Evolutionary conservation across 2,888 invertebrate species (phyloP), one percentile per base, ranked within the genome.

Genomic region (Zygaena filipendulae): DNA sequence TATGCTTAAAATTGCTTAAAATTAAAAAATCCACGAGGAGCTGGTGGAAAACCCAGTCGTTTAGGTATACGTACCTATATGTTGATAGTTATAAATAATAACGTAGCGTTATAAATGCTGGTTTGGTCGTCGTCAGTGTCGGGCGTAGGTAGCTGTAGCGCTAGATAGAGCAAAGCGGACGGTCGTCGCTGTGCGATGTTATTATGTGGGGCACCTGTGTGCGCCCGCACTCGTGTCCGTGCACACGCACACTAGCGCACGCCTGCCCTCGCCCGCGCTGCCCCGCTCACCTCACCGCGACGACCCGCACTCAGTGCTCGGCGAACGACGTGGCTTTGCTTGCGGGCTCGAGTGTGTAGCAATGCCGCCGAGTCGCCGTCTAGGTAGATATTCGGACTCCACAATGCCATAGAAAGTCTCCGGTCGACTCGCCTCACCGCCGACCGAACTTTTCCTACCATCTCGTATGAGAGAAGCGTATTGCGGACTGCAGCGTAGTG

Each of bases 381-480:
- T n/a, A 66, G 67, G 71, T 68, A 66, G 67, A 70, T 68, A 72
- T 67, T 74, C 63, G 60, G 56, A 61, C 67, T 64, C 67, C 60
- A 72, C 77, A 79, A 77, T 79, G 77, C 74, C 77, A 74, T 77
- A 77, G 77, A 79, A 79, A 79, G 77, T 77, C 61, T 56, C 58
- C 63, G 66, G 59, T 64, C 60, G 67, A 63, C 66, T 71, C 71
- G 68, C 66, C 64, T 66, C 67, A 62, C 64, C 67, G 63, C 49
- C 64, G 63, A 58, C 57, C 58, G 56, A 72, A 75, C 72, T 72
- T 75, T 74, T 75, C 70, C 74, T 74, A 68, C 70, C 67, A 59
- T 58, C 52, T 54, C 57, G 49, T 54, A 47, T 55, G 54, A 62
- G 59, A 59, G 56, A 49, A 56, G 52, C 51, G 62, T 59, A 60